phyloP scores from a whole-genome alignment of 1,140 invertebrate genomes.

The Drosophila repleta region DNA sequence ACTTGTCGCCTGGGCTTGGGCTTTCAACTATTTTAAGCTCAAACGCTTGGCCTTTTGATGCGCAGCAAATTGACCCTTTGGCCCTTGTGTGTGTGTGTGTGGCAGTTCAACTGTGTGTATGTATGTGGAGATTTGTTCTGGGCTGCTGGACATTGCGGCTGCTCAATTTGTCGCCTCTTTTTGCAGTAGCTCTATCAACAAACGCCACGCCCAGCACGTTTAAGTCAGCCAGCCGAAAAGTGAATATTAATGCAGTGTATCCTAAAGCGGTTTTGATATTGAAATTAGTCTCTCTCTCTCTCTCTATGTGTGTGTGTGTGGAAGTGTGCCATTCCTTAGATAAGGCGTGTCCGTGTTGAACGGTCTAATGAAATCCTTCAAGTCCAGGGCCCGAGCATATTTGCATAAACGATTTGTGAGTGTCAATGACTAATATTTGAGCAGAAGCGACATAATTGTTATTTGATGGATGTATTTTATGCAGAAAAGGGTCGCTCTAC shows the following conservation, averaged over 20 bases:
- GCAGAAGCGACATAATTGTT: slow-evolving; percentile 53
- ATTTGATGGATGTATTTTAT: slow-evolving; percentile 52
- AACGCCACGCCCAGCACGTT: slow-evolving; percentile 55
- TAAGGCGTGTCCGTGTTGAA: slow-evolving; percentile 47
- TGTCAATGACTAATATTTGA: slow-evolving; percentile 66
- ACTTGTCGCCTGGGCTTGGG: slow-evolving; percentile 35
- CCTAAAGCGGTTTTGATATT: slow-evolving; percentile 64
- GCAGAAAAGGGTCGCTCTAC: slow-evolving; percentile 3
- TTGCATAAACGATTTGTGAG: slow-evolving; percentile 66
- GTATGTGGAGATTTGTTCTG: slow-evolving; percentile 58
- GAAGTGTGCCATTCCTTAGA: slow-evolving; percentile 25
- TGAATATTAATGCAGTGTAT: slow-evolving; percentile 67
- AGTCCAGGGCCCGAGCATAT: slow-evolving; percentile 40
- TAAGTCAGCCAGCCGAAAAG: slow-evolving; percentile 41
- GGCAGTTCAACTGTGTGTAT: slow-evolving; percentile 7
- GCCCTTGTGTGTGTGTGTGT: slow-evolving; percentile 20
- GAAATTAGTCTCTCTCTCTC: slow-evolving; percentile 62
- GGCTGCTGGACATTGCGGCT: slow-evolving; percentile 40
- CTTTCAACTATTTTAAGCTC: slow-evolving; percentile 23
- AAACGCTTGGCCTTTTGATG: slow-evolving; percentile 49
- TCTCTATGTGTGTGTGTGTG: not conserved
- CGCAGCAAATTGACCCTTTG: slow-evolving; percentile 70
- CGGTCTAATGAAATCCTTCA: slow-evolving; percentile 72
- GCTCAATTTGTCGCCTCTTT: slow-evolving; percentile 47
- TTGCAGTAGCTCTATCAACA: slow-evolving; percentile 45